Base-by-base conservation (phyloP, 2,797 vertebrate genomes). In the Pangasius larnaudii region DNA sequence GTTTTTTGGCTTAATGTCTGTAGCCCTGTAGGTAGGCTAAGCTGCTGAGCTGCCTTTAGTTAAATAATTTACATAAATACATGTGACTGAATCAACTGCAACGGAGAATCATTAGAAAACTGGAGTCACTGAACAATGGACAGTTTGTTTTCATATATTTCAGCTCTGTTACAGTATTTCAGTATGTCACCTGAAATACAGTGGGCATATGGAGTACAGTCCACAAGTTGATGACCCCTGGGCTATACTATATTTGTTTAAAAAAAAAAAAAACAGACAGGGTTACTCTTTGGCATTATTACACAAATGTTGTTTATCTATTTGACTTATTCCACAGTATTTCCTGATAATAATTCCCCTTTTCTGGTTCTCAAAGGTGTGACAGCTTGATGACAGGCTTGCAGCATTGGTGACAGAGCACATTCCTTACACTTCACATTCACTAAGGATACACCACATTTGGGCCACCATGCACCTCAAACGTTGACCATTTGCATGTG, bases 401-500 rank as follows among this genome's bases (percentile, higher is more conserved):
- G 61, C 42, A 83, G 53, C 81, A 74, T 81, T 85, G 71, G 85
- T 79, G 63, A 83, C 80, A 88, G 59, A 33, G 63, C 42, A 51
- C 88, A 90, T 89, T 89, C 91, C 72, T 87, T 58, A 86, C 51
- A 63, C 77, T 63, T 87, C 63, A 84, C 85, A 89, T 80, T 69
- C 74, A 85, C 72, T 78, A 56, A 88, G 36, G 79, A 86, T 59
- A 88, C 69, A 58, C 85, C 85, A 84, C 88, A 89, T 90, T 88
- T 89, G 91, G 89, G 86, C 89, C 89, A 89, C 85, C 89, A 89
- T 89, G 86, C 78, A 89, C 85, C 87, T 89, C 46, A 18, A 88
- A 81, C 87, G 39, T 8, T 87, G 93, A 92, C 93, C 94, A 95
- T 95, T 95, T 96, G 95, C 89, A 94, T 84, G 30, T 78, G 91